These are phyloP conservation scores for Tetragonula carbonaria DNA, from an alignment of 2,888 invertebrate genomes.

Conservation along the genomic window DNA sequence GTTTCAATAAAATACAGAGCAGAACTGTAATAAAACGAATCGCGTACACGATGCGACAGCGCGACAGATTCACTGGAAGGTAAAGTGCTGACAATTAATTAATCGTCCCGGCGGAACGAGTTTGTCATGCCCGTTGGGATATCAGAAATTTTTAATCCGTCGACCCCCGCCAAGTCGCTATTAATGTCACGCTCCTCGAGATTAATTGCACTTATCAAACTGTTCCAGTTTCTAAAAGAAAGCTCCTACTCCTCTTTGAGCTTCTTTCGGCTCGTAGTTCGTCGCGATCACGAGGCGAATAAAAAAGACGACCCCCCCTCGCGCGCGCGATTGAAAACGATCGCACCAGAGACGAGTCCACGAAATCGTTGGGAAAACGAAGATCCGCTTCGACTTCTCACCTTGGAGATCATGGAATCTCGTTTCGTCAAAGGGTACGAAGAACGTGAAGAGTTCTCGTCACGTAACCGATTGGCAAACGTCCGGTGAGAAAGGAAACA, in stretches of 20 bases:
- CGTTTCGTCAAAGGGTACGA: not conserved
- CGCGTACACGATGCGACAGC: not conserved
- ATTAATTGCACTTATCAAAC: constrained; percentile 66
- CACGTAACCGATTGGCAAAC: not conserved
- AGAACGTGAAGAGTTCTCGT: not conserved
- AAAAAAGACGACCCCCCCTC: not conserved
- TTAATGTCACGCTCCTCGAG: constrained; percentile 63
- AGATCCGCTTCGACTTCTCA: not conserved
- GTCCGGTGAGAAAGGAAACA: constrained; percentile 11
- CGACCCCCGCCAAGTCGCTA: constrained; percentile 32
- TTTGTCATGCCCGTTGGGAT: constrained; percentile 53
- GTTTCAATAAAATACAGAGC: too few relatives aligned
- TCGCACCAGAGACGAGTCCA: not conserved
- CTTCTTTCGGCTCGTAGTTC: not conserved
- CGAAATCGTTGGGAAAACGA: not conserved
- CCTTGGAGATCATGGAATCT: not conserved
- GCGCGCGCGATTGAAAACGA: not conserved
- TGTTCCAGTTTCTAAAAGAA: constrained; percentile 9
- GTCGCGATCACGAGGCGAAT: not conserved
- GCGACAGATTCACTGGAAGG: constrained; percentile 52
- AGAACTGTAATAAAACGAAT: not conserved
- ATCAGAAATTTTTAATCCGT: constrained; percentile 67
- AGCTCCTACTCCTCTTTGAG: not conserved
- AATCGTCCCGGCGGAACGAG: constrained; percentile 44
- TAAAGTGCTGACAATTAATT: constrained; percentile 53